Evolutionary conservation across 1,140 invertebrate species (phyloP).

Genomic region (Helicoverpa zea): DNA sequence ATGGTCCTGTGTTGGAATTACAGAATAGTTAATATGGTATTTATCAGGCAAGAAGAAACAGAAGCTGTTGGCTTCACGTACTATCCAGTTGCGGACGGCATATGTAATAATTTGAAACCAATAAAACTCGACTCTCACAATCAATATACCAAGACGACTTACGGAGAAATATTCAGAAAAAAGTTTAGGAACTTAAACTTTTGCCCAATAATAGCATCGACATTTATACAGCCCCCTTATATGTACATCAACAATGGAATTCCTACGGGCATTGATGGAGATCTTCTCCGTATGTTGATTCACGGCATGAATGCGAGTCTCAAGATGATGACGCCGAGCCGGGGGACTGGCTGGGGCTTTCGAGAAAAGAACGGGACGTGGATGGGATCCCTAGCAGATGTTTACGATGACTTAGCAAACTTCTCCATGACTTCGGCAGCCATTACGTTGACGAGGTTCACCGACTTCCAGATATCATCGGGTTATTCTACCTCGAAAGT

Average conservation of each 20-base stretch:
- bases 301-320: conserved; percentile 69
- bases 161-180: conserved; percentile 60
- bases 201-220: conserved; percentile 71
- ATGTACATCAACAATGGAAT: conserved; percentile 64
- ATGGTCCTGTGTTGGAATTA: conserved; percentile 67
- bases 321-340: conserved; percentile 65
- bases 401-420: conserved; percentile 72
- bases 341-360: conserved; percentile 72
- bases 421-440: conserved; percentile 78
- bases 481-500: conserved; percentile 63
- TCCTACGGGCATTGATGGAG: conserved; percentile 72
- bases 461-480: conserved; percentile 70
- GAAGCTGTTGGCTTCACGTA: conserved; percentile 61
- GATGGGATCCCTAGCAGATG: conserved; percentile 73
- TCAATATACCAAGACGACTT: conserved; percentile 19
- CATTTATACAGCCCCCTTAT: conserved; percentile 69
- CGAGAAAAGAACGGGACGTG: conserved; percentile 69
- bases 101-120: conserved; percentile 56
- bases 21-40: conserved; percentile 70
- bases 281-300: conserved; percentile 67
- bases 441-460: conserved; percentile 66
- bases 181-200: conserved; percentile 71
- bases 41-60: conserved; percentile 57
- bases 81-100: conserved; percentile 53
- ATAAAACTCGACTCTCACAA: conserved; percentile 43